These are phyloP conservation scores for Carcharodon carcharias DNA, from an alignment of 2,797 vertebrate species.

Conservation along the genomic window DNA sequence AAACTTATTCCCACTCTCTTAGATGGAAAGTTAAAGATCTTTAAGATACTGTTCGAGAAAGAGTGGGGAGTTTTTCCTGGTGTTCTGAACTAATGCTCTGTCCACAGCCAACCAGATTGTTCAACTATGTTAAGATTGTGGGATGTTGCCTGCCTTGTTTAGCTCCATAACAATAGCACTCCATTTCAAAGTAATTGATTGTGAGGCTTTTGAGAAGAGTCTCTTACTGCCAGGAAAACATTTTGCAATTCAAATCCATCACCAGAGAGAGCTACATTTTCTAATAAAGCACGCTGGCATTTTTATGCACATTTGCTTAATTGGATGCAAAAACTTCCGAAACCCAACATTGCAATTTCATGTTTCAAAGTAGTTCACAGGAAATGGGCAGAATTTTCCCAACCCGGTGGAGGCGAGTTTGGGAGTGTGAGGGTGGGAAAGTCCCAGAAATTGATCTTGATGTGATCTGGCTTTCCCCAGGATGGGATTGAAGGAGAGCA, in stretches of 20 bases:
- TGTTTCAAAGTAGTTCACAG: neutral
- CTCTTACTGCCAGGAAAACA: conserved; percentile 10
- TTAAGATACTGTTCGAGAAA: neutral
- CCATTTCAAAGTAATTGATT: conserved; percentile 14
- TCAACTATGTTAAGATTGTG: neutral
- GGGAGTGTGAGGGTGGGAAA: neutral
- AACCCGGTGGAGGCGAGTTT: neutral
- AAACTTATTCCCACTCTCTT: neutral
- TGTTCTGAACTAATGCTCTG: neutral
- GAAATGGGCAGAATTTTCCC: neutral
- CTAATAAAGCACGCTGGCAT: neutral
- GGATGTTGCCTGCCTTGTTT: neutral
- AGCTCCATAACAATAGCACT: no score
- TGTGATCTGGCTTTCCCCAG: neutral
- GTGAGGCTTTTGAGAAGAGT: neutral
- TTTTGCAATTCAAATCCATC: neutral
- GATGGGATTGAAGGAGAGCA: neutral
- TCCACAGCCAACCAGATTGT: neutral
- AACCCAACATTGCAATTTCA: neutral
- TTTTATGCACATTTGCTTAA: neutral
- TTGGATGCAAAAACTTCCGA: neutral
- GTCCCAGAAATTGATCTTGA: neutral
- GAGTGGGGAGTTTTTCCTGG: neutral
- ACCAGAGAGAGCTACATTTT: neutral
- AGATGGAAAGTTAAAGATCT: neutral